A percentile compares a stretch with the other conserved stretches of the same genome.
These are phyloP conservation scores for Habropoda laboriosa DNA, from an alignment of 1,140 invertebrate species.

Conservation along the genomic window DNA sequence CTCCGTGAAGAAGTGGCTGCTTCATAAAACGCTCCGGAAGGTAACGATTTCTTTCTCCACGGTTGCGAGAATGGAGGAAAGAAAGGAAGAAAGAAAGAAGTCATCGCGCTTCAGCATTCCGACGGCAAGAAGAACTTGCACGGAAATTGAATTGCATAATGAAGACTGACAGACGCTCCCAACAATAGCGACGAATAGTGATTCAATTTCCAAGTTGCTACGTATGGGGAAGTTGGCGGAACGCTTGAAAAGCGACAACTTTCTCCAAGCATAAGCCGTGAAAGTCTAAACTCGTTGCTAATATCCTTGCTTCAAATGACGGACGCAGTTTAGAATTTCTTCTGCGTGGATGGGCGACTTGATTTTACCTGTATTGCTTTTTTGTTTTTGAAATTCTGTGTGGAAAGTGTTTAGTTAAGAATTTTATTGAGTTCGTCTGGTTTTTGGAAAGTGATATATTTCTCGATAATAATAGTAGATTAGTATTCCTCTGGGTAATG, in stretches of 20 bases:
- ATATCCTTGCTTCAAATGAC: not conserved
- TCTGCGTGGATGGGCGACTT: too few relatives aligned
- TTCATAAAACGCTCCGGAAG: not conserved
- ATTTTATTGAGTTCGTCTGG: too few relatives aligned
- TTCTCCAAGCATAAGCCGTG: constrained; percentile 11
- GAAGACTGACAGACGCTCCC: not conserved
- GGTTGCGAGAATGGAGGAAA: too few relatives aligned
- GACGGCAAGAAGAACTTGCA: not conserved
- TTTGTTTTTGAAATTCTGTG: not conserved
- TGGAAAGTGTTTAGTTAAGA: too few relatives aligned
- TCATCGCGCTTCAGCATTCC: not conserved
- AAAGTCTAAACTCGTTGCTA: constrained; percentile 2
- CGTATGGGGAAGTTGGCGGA: not conserved
- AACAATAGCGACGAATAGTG: not conserved
- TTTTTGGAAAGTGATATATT: too few relatives aligned
- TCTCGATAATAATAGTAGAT: too few relatives aligned
- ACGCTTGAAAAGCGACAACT: constrained; percentile 5
- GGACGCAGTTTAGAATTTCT: not conserved
- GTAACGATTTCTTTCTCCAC: not conserved
- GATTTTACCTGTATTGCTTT: too few relatives aligned
- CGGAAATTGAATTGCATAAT: constrained; percentile 1
- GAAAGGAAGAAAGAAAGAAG: not conserved
- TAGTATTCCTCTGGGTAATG: too few relatives aligned
- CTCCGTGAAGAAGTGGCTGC: not conserved
- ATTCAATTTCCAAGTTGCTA: constrained; percentile 8